Evolutionary conservation across 1,140 invertebrate genomes (phyloP), one percentile per base, ranked within the genome.

Genomic region (Trichonephila clavata): DNA sequence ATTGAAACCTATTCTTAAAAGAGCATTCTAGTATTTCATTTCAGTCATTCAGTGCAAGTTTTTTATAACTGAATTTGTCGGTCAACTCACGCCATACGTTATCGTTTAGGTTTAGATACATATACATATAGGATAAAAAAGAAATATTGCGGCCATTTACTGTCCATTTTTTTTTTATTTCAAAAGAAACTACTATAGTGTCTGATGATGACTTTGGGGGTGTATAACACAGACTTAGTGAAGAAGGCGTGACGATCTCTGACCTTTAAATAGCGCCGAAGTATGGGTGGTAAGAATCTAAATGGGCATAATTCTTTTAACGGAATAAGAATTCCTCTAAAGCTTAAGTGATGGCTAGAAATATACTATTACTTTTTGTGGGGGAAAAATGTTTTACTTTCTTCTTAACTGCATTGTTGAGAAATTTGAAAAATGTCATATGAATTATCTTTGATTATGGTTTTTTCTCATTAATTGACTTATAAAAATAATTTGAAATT

Each of bases 241-340:
- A 59, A 59, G 10, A 24, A 20, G 57, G 81, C 81, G n/a, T 59
- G 81, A 59, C 81, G 81, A 84, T n/a, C 81, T 84, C 14, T 84
- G 81, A 84, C 81, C 81, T 84, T 32, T 0, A 14, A 8, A 57
- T 21, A 50, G 43, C 43, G 43, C 81, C 20, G 57, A 57, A 59
- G 13, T 57, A n/a, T 14, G 81, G 81, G 81, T 84, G 81, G 81
- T 57, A 84, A 21, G 24, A 27, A 21, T 24, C 81, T 84, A 84
- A 83, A 84, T 84, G 21, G 81, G 21, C 43, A 57, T 84, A 39
- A 39, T n/a, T 84, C n/a, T 84, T 32, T 77, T 39, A 7, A 77
- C 71, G 27, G 71, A 39, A 68, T 16, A 32, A 27, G 32, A 77
- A 77, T 18, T 18, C 13, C 32, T 18, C 14, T 18, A 77, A 77